These are phyloP conservation scores for Neoniphon sammara DNA, from an alignment of 2,797 vertebrate species.

Conservation along the genomic window DNA sequence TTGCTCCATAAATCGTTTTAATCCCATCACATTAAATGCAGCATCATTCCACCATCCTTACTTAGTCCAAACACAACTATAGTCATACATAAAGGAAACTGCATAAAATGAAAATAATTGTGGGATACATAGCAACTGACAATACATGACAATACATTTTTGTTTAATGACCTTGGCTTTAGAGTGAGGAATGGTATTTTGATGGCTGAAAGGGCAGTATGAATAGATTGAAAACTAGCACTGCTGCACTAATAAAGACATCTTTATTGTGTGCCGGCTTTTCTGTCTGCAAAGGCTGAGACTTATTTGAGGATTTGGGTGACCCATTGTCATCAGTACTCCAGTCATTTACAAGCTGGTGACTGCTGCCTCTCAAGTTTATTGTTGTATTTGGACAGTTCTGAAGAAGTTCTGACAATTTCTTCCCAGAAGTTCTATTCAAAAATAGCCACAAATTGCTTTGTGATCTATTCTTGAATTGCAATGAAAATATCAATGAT, in stretches of 20 bases:
- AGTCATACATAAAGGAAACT: neutral
- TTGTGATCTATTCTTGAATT: no score
- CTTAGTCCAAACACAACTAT: no score
- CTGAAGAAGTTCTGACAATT: neutral
- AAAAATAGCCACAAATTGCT: no score
- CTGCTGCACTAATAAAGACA: conserved; percentile 5
- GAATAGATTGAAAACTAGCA: conserved; percentile 22
- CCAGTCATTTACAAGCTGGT: neutral
- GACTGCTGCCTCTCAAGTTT: neutral
- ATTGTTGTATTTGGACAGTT: neutral
- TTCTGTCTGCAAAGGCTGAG: conserved; percentile 24
- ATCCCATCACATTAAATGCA: neutral
- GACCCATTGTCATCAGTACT: conserved; percentile 16
- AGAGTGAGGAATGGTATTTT: conserved; percentile 44
- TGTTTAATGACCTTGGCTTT: conserved; percentile 9
- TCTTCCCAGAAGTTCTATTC: no score
- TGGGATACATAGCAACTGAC: neutral
- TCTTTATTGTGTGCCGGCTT: conserved; percentile 15
- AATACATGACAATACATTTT: conserved; percentile 10
- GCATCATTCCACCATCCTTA: no score
- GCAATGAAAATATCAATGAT: no score
- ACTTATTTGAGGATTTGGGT: conserved; percentile 36
- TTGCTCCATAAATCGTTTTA: neutral
- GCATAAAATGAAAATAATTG: conserved; percentile 6
- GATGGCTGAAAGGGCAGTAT: conserved; percentile 31